Evolutionary conservation across 1,140 invertebrate genomes (phyloP), one percentile per base, ranked within the genome.

Genomic region (Drosophila carrolli): DNA sequence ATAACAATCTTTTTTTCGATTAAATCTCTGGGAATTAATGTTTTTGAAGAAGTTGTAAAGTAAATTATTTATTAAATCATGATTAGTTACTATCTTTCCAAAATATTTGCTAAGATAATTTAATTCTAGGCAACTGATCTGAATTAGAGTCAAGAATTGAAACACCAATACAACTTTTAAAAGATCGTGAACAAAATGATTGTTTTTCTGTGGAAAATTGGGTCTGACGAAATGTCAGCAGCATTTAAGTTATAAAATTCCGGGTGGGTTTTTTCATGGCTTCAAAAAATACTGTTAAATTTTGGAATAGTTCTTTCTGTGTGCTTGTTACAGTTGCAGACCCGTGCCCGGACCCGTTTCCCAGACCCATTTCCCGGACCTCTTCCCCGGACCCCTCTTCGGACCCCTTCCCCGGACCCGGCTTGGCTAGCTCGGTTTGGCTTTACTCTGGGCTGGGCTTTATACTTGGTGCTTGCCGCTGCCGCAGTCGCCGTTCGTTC

Each of bases 371-470:
- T 50, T 32, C 60, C 43, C 46, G 44, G 14, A 11, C 47, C 47
- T 23, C 0, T 27, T 14, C 54, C 46, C 19, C n/a, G 53, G 43
- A 14, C 10, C 27, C 46, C 43, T 46, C 8, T 5, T 23, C 46
- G 47, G 27, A 14, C 47, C 47, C 47, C 32, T 9, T 50, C 14
- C 60, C 37, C 23, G 44, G 14, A 11, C 51, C 37, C 50, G 74
- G 53, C 54, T 41, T 29, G 43, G 55, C 38, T 51, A 68, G 60
- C 74, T 76, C 44, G 62, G 62, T 68, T 68, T 60, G 55, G 61
- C 53, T 75, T 76, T 75, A 67, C 56, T 63, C 51, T 70, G 74
- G 73, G 37, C 66, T 35, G 55, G 56, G 75, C 74, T 78, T 78
- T 76, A 66, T 76, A 57, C 48, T 77, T 58, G 65, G 55, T 53